Evolutionary conservation across 2,113 vertebrate species (phyloP).

Genomic region (Chrysochloris asiatica): DNA sequence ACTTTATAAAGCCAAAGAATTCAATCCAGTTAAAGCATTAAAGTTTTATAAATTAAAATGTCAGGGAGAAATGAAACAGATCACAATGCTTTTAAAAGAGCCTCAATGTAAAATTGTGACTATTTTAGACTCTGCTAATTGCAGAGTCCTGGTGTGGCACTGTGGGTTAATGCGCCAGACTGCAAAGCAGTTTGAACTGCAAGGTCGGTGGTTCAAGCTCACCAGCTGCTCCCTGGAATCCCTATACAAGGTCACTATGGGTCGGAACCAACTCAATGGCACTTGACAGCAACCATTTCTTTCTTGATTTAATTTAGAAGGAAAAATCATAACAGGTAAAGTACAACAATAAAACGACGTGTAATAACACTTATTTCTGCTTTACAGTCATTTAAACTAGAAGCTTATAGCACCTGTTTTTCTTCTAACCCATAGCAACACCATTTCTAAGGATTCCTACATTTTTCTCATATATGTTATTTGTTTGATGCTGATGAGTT

Average conservation of each 20-base stretch:
- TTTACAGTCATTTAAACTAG: neutral
- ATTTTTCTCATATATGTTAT: neutral
- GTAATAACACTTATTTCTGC: conserved; percentile 1
- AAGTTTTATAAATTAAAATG: neutral
- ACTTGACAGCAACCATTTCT: too few relatives aligned
- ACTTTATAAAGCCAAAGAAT: neutral
- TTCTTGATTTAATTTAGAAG: conserved; percentile 20
- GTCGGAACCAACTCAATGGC: too few relatives aligned
- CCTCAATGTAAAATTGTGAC: conserved; percentile 2
- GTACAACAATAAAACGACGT: neutral
- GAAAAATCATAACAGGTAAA: neutral
- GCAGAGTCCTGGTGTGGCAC: too few relatives aligned
- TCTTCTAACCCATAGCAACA: neutral
- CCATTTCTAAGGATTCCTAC: neutral
- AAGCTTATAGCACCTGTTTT: neutral
- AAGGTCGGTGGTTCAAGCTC: too few relatives aligned
- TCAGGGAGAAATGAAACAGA: neutral
- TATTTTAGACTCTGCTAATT: too few relatives aligned
- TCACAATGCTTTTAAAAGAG: conserved; percentile 5
- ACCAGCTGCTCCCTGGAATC: too few relatives aligned
- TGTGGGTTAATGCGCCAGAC: too few relatives aligned
- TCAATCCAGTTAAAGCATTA: neutral
- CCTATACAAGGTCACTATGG: too few relatives aligned
- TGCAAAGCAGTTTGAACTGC: too few relatives aligned
- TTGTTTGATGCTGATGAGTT: neutral